These are phyloP conservation scores for Peromyscus maniculatus DNA, from an alignment of 2,113 vertebrate species.

Conservation along the genomic window DNA sequence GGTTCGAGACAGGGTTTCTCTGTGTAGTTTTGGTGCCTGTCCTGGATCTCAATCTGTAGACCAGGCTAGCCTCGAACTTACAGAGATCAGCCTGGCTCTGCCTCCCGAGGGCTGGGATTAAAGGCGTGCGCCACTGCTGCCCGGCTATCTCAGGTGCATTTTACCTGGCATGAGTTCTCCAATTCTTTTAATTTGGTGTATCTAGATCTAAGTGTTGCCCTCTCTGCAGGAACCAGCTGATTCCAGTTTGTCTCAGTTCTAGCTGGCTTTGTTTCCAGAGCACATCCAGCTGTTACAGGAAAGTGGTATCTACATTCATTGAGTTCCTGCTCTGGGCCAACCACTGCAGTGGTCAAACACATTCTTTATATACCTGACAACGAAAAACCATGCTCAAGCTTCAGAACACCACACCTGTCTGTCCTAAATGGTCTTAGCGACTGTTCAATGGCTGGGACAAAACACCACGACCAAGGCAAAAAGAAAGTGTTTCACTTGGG, in stretches of 20 bases:
- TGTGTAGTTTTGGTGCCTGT: no score
- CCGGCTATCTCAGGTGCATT: neutral
- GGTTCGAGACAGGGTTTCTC: no score
- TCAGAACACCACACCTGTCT: neutral
- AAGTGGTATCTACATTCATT: neutral
- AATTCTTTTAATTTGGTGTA: neutral
- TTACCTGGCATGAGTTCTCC: neutral
- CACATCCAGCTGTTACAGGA: neutral
- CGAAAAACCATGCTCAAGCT: neutral
- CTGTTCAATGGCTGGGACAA: neutral
- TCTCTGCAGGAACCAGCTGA: neutral
- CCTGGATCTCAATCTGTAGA: no score
- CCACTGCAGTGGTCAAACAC: neutral
- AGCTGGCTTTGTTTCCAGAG: slow-evolving; percentile 29
- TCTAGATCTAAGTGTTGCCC: neutral
- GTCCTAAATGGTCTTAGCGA: neutral
- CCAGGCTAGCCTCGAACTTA: no score
- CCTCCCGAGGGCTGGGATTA: no score
- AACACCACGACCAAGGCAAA: neutral
- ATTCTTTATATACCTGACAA: neutral
- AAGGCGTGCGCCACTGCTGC: no score
- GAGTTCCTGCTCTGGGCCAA: neutral
- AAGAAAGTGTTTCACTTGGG: neutral
- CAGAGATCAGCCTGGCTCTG: no score
- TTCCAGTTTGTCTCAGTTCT: neutral